Evolutionary conservation across 2,797 vertebrate species (phyloP).

Genomic region (Phalanger gymnotis): DNA sequence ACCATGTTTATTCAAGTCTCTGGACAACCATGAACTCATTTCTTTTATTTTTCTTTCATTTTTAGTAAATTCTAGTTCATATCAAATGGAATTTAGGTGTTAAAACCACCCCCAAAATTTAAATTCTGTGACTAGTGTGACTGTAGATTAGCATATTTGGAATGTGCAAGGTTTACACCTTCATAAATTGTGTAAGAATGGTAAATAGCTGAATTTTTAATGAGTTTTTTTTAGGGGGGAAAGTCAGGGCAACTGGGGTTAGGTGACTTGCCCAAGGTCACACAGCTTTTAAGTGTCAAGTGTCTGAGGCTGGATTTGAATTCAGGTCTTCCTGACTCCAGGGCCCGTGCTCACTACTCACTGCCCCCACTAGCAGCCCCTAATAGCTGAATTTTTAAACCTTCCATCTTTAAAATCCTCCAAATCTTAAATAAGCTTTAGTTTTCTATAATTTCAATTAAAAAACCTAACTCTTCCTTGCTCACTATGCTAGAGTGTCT

Average conservation of each 20-base stretch:
- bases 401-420: background rate
- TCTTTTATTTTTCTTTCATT: conserved; percentile 41
- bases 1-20: conserved; percentile 52
- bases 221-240: too few relatives aligned
- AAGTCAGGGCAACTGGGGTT: too few relatives aligned
- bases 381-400: background rate
- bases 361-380: too few relatives aligned
- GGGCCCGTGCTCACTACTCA: too few relatives aligned
- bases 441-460: background rate
- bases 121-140: conserved; percentile 1
- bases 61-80: background rate
- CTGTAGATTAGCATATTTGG: background rate
- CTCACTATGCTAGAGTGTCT: background rate
- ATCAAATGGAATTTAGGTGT: background rate
- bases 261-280: too few relatives aligned
- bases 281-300: too few relatives aligned
- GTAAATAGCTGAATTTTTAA: background rate
- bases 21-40: background rate
- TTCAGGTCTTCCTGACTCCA: too few relatives aligned
- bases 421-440: background rate
- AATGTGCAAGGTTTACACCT: background rate
- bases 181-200: background rate
- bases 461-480: background rate
- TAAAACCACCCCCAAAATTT: background rate
- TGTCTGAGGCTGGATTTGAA: too few relatives aligned